phyloP scores from a whole-genome alignment of 1,140 invertebrate species.

The Delia radicum region DNA sequence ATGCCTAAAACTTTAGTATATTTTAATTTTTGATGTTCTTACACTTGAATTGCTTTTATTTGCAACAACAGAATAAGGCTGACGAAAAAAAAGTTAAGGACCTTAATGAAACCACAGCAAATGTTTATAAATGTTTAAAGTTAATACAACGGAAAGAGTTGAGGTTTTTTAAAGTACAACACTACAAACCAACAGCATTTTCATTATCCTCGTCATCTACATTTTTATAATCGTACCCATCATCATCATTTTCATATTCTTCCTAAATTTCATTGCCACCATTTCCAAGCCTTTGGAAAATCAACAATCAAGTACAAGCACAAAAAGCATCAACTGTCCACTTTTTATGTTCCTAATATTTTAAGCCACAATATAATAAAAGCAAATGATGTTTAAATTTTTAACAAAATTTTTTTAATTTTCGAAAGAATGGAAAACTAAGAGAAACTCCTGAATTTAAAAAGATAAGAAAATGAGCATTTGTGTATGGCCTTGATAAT shows the following conservation, averaged over 20 bases:
- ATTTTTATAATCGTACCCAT: too few relatives aligned
- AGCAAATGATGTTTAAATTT: too few relatives aligned
- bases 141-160: too few relatives aligned
- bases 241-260: not conserved
- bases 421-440: too few relatives aligned
- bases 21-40: constrained; percentile 1
- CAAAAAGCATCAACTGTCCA: not conserved
- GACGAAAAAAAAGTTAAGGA: not conserved
- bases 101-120: not conserved
- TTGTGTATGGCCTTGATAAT: too few relatives aligned
- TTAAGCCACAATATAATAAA: not conserved
- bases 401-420: too few relatives aligned
- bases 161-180: not conserved
- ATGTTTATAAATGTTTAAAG: not conserved
- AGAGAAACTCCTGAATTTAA: too few relatives aligned
- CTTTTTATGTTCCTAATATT: not conserved
- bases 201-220: not conserved
- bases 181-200: not conserved
- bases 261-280: not conserved
- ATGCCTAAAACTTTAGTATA: constrained; percentile 20
- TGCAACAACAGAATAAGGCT: not conserved
- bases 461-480: too few relatives aligned
- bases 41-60: not conserved
- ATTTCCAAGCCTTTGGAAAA: not conserved
- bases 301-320: not conserved